Evolutionary conservation across 2,113 vertebrate genomes (phyloP).

Genomic region (Pomatostomus ruficeps): DNA sequence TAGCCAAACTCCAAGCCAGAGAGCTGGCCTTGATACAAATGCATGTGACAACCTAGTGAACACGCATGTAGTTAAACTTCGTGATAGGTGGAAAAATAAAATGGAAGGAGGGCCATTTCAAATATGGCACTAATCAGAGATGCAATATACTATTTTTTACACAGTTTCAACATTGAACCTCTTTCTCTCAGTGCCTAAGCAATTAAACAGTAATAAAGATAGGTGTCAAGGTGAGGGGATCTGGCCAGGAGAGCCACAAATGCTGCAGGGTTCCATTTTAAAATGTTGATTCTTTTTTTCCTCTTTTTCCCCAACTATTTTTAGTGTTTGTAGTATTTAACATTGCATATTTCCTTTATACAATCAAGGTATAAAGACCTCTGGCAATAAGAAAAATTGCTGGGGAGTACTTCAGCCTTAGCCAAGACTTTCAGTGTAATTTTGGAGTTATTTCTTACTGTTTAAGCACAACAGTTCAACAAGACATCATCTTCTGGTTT

Average conservation of each 20-base stretch:
- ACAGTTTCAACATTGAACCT: neutral
- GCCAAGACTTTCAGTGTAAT: neutral
- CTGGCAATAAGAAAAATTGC: neutral
- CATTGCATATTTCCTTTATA: neutral
- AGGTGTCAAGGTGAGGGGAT: accelerated
- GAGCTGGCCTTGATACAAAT: neutral
- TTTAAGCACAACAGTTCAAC: neutral
- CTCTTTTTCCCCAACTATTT: accelerated
- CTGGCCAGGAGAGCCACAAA: neutral
- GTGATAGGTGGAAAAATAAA: neutral
- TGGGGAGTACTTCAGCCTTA: neutral
- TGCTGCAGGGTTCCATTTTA: neutral
- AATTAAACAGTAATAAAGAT: neutral
- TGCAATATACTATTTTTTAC: neutral
- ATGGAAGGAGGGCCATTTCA: neutral
- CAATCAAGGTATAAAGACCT: neutral
- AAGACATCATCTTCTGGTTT: neutral
- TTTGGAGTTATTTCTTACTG: neutral
- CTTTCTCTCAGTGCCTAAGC: neutral
- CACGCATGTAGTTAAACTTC: neutral
- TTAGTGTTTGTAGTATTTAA: too few species aligned
- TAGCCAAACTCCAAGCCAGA: neutral
- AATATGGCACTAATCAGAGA: neutral
- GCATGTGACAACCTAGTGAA: neutral
- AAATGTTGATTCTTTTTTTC: neutral